A percentile compares a stretch with the other conserved stretches of the same genome.
These are phyloP conservation scores for Elaphurus davidianus DNA, from an alignment of 2,113 vertebrate species.

Conservation along the genomic window DNA sequence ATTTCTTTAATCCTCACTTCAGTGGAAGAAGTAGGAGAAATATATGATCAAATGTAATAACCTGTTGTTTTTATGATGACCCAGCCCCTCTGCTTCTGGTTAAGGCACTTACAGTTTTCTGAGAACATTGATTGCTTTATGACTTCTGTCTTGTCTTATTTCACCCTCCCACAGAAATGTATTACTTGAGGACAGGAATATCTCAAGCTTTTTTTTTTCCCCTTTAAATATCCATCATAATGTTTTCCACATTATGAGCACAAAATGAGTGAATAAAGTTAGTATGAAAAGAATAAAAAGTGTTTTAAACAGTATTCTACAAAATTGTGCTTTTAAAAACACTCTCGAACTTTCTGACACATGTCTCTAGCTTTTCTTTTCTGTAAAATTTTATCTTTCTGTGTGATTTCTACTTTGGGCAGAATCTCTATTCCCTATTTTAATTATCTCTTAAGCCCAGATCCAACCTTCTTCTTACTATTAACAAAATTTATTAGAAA, in stretches of 20 bases:
- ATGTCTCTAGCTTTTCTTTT: background rate
- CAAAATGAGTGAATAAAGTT: background rate
- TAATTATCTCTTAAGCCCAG: background rate
- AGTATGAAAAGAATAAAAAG: background rate
- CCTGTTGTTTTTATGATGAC: background rate
- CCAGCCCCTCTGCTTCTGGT: background rate
- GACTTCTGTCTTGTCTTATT: background rate
- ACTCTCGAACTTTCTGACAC: background rate
- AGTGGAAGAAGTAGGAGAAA: background rate
- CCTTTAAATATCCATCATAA: background rate
- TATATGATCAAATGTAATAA: background rate
- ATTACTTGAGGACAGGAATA: background rate
- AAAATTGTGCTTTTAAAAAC: background rate
- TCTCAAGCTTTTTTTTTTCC: no score
- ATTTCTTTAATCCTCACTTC: background rate
- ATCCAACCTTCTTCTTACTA: background rate
- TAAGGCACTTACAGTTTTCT: background rate
- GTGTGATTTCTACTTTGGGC: background rate
- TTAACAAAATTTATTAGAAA: background rate
- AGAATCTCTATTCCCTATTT: background rate
- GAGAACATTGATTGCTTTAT: background rate
- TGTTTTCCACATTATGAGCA: background rate
- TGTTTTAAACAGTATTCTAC: background rate
- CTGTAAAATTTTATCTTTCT: background rate
- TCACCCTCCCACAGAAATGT: background rate